These are phyloP conservation scores for Anthopleura sola DNA, from an alignment of 64 coral and sea anemone genomes.

Conservation along the genomic window DNA sequence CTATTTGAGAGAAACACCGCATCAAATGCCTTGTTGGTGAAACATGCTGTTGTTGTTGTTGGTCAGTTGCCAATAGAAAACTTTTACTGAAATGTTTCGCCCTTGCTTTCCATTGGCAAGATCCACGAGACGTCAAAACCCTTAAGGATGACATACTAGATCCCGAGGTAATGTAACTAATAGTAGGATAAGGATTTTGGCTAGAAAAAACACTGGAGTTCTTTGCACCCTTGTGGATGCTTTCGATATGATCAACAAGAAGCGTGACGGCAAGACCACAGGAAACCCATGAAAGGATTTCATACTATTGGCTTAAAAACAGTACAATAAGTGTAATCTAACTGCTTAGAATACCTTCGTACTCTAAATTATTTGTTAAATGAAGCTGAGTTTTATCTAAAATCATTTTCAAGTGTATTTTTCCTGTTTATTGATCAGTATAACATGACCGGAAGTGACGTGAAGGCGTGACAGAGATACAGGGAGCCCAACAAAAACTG, in stretches of 20 bases:
- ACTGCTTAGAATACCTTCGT: too few relatives aligned
- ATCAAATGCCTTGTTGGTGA: neutral
- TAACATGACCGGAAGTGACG: neutral
- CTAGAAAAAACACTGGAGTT: neutral
- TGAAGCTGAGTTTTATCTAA: too few relatives aligned
- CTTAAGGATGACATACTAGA: neutral
- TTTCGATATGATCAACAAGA: too few relatives aligned
- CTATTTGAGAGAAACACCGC: neutral
- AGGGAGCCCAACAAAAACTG: neutral
- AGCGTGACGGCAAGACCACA: too few relatives aligned
- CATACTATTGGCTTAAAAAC: too few relatives aligned
- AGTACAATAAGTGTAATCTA: too few relatives aligned
- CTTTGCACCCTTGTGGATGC: neutral
- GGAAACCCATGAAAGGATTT: too few relatives aligned
- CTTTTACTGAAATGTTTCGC: neutral
- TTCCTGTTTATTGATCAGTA: too few relatives aligned
- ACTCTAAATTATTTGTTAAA: too few relatives aligned
- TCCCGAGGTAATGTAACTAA: neutral
- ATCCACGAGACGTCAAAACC: neutral
- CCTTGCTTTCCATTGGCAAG: neutral
- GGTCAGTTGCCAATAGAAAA: neutral
- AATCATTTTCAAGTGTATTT: too few relatives aligned
- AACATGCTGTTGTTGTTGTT: neutral
- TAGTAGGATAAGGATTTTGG: neutral
- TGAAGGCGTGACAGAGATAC: neutral